A percentile compares a stretch with the other conserved stretches of the same genome.
Conservation (phyloP, 2,797 vertebrate genomes). For the Rhynchonycteris naso region DNA sequence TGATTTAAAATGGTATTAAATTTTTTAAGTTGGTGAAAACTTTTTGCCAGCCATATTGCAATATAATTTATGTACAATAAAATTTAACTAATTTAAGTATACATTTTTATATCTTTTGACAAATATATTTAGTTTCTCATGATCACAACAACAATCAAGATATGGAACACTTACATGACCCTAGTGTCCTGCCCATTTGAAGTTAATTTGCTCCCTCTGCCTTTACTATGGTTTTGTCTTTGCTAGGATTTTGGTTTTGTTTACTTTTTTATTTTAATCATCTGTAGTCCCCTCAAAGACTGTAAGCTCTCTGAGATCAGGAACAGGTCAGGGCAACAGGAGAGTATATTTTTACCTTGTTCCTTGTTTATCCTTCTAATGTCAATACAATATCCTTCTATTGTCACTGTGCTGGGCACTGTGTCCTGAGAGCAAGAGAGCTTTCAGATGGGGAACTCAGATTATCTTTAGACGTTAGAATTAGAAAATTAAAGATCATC, state of each 20-base stretch:
- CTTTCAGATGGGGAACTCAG: neutral
- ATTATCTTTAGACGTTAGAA: neutral
- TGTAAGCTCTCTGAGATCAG: neutral
- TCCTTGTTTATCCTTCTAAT: neutral
- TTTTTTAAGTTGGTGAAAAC: neutral
- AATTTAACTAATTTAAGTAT: neutral
- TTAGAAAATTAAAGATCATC: neutral
- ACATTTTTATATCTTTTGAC: neutral
- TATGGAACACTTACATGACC: neutral
- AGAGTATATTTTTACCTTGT: neutral
- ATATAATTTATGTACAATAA: neutral
- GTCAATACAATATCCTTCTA: no score
- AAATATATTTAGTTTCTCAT: neutral
- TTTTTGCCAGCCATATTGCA: conserved; percentile 16
- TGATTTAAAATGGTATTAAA: conserved; percentile 47
- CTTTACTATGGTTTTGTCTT: neutral
- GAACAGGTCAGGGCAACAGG: neutral
- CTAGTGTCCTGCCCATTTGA: neutral
- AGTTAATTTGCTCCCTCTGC: neutral
- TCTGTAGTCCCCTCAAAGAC: neutral
- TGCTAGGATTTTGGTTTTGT: neutral
- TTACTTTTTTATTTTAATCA: neutral
- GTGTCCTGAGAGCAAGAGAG: neutral
- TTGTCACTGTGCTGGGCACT: no score
- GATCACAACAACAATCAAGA: neutral